phyloP scores from a whole-genome alignment of 1,140 invertebrate genomes.

The Drosophila tropicalis region DNA sequence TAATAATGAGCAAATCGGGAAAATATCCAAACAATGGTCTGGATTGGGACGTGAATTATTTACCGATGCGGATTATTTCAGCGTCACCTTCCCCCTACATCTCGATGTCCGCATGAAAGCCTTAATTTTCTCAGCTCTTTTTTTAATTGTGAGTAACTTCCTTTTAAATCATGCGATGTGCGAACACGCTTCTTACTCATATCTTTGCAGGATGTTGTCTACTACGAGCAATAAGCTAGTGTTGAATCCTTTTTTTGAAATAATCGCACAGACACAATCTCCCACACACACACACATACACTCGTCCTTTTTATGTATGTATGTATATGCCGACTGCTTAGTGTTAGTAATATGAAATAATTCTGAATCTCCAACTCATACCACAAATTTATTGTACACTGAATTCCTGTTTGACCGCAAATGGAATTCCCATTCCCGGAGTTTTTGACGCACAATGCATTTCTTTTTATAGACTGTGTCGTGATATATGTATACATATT shows the following conservation, averaged over 20 bases:
- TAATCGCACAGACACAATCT: neutral
- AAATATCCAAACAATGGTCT: slow-evolving; percentile 70
- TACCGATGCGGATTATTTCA: slow-evolving; percentile 71
- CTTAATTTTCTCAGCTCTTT: slow-evolving; percentile 57
- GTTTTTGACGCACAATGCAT: slow-evolving; percentile 33
- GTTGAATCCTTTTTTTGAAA: neutral
- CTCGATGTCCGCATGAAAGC: slow-evolving; percentile 75
- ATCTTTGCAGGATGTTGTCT: slow-evolving; percentile 47
- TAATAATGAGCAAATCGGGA: slow-evolving; percentile 66
- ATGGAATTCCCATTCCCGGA: neutral
- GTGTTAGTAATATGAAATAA: slow-evolving; percentile 34
- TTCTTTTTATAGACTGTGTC: slow-evolving; percentile 18
- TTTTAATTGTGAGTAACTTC: slow-evolving; percentile 59
- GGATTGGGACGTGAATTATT: slow-evolving; percentile 62
- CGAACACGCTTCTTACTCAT: no score
- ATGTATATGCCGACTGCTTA: slow-evolving; percentile 53
- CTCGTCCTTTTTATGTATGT: slow-evolving; percentile 2
- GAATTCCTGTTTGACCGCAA: slow-evolving; percentile 5
- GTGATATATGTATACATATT: slow-evolving; percentile 11
- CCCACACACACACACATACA: neutral
- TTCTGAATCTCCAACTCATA: slow-evolving; percentile 23
- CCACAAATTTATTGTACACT: neutral
- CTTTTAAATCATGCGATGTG: no score
- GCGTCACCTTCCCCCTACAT: slow-evolving; percentile 59
- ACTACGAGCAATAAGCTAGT: slow-evolving; percentile 52